These are phyloP conservation scores for Drosophila paranaensis DNA, from an alignment of 2,888 invertebrate genomes.

Conservation along the genomic window DNA sequence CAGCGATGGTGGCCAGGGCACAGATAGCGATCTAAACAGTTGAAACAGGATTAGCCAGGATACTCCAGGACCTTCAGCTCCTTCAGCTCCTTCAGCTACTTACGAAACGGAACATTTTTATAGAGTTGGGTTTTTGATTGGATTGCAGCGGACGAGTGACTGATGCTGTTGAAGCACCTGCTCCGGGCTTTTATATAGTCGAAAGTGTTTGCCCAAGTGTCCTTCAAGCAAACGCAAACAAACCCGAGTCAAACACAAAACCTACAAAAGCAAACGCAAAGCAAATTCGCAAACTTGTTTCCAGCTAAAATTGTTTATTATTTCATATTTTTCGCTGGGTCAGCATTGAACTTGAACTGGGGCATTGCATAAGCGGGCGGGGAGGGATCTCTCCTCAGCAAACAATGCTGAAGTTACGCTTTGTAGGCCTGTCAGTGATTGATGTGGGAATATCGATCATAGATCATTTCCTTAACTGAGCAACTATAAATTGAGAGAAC, in stretches of 20 bases:
- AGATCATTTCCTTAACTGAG: not conserved
- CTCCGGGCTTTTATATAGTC: constrained; percentile 52
- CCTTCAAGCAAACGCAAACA: constrained; percentile 56
- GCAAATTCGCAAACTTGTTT: constrained; percentile 61
- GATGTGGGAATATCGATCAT: not conserved
- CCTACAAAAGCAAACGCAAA: constrained; percentile 23
- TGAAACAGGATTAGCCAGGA: not conserved
- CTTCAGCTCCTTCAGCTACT: constrained; percentile 44
- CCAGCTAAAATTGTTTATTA: constrained; percentile 28
- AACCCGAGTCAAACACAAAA: constrained; percentile 28
- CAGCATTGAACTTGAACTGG: constrained; percentile 78
- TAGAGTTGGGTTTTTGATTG: constrained; percentile 25
- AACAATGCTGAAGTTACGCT: not conserved
- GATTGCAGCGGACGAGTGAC: constrained; percentile 54
- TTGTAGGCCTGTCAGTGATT: not conserved
- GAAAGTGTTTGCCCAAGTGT: constrained; percentile 49
- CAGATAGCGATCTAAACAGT: constrained; percentile 67
- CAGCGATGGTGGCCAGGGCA: constrained; percentile 80
- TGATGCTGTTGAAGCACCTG: constrained; percentile 53
- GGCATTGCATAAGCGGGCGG: constrained; percentile 5
- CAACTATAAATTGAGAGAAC: too few relatives aligned
- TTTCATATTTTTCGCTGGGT: constrained; percentile 15
- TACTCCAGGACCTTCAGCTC: not conserved
- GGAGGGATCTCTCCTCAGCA: not conserved
- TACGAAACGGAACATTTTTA: constrained; percentile 84